Percentiles rank a stretch among this genome's conserved stretches.
Conservation (phyloP, 2,797 vertebrate species). For the Bryconaethiops microstoma region DNA sequence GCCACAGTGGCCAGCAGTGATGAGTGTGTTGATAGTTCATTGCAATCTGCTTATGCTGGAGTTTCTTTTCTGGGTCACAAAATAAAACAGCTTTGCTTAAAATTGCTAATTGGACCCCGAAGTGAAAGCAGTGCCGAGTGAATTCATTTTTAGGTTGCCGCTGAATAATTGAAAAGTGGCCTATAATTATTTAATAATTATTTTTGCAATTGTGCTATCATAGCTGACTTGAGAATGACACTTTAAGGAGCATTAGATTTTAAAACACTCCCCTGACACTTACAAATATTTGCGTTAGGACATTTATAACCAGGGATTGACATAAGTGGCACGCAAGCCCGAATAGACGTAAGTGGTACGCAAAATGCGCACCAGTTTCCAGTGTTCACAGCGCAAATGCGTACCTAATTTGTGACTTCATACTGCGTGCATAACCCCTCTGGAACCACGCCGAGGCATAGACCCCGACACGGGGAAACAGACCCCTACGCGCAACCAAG, state of each 20-base stretch:
- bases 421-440: no score
- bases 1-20: conserved; percentile 14
- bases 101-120: conserved; percentile 79
- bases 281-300: conserved; percentile 4
- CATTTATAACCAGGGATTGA: no score
- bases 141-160: conserved; percentile 49
- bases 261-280: conserved; percentile 32
- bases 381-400: no score
- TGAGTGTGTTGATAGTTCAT: conserved; percentile 32
- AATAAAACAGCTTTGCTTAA: conserved; percentile 73
- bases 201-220: conserved; percentile 48
- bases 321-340: no score
- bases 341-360: no score
- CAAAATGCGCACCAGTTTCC: no score
- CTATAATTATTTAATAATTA: conserved; percentile 56
- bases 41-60: conserved; percentile 29
- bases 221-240: conserved; percentile 49
- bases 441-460: no score
- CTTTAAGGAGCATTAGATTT: conserved; percentile 47
- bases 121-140: conserved; percentile 65
- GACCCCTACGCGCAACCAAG: no score
- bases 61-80: conserved; percentile 81
- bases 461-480: no score
- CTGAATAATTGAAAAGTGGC: conserved; percentile 54
- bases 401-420: no score